phyloP scores from a whole-genome alignment of 2,888 invertebrate species.

The Dryococelus australis region DNA sequence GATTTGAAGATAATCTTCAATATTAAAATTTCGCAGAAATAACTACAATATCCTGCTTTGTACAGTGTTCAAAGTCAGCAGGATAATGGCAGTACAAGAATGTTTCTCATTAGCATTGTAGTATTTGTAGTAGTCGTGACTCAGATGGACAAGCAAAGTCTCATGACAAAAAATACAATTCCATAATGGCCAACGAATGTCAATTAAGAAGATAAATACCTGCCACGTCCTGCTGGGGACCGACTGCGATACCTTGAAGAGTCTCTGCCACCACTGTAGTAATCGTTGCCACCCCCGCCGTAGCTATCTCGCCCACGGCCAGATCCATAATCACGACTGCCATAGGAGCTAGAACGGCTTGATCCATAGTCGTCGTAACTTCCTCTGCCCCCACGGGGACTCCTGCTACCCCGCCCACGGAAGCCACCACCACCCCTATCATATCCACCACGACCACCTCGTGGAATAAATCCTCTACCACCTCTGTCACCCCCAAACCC shows the following conservation, averaged over 20 bases:
- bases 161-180: background rate
- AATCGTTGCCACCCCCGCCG: conserved; percentile 60
- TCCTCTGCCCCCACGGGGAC: conserved; percentile 55
- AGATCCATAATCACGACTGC: conserved; percentile 57
- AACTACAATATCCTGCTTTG: background rate
- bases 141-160: conserved; percentile 16
- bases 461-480: conserved; percentile 54
- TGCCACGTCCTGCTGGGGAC: conserved; percentile 63
- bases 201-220: conserved; percentile 54
- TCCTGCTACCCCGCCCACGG: conserved; percentile 48
- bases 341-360: conserved; percentile 52
- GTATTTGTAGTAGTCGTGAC: background rate
- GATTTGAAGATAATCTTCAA: conserved; percentile 5
- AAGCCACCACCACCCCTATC: conserved; percentile 34
- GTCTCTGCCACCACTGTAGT: conserved; percentile 62
- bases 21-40: conserved; percentile 11
- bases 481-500: conserved; percentile 60
- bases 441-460: conserved; percentile 55
- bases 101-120: no score
- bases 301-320: conserved; percentile 56
- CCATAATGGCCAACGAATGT: background rate
- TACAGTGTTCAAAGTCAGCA: background rate
- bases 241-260: conserved; percentile 63
- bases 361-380: conserved; percentile 56
- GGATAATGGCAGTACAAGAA: background rate